Conservation (phyloP, 30 jellyfish, hydroid and myxozoan species). For the Hydractinia echinata region DNA sequence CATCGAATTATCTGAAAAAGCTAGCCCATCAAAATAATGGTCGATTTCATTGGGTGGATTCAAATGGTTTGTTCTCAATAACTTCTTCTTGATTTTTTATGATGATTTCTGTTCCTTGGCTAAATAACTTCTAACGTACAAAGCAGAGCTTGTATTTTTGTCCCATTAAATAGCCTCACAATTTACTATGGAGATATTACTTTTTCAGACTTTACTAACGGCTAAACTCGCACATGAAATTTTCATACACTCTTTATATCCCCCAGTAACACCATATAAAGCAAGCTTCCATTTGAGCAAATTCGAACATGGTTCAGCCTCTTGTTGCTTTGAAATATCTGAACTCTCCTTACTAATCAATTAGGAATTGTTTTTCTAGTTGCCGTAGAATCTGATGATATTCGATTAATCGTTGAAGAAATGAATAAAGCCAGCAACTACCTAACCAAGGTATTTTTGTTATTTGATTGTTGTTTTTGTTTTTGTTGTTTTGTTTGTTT, state of each 20-base stretch:
- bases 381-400: conserved; percentile 66
- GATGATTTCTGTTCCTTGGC: no score
- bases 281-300: no score
- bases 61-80: conserved; percentile 34
- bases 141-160: no score
- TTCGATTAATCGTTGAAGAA: conserved; percentile 40
- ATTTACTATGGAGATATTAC: no score
- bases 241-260: no score
- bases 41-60: conserved; percentile 69
- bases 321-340: no score
- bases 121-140: no score
- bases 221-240: no score
- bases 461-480: not conserved
- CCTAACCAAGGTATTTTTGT: conserved; percentile 43
- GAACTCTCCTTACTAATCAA: not conserved
- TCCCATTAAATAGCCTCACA: no score
- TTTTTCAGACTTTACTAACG: no score
- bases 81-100: not conserved
- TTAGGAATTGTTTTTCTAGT: conserved; percentile 21
- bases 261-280: no score
- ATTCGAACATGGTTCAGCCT: no score
- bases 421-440: conserved; percentile 62
- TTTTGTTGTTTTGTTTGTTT: not conserved
- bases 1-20: conserved; percentile 38
- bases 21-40: conserved; percentile 59